Evolutionary conservation across 2,888 invertebrate genomes (phyloP), one percentile per base, ranked within the genome.

Genomic region (Callinectes sapidus): DNA sequence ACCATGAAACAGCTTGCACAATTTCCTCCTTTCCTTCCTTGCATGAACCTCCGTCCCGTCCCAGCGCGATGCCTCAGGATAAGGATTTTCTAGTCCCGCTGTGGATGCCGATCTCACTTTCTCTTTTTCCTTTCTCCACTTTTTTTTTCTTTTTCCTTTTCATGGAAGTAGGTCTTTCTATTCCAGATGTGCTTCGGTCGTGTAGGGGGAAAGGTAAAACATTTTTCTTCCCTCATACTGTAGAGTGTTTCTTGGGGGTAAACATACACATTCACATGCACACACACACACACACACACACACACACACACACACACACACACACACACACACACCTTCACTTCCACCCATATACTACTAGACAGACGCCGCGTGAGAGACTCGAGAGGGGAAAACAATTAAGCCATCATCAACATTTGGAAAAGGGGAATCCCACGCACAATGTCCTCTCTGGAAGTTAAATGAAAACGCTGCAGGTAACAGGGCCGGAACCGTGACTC

Each of bases 221-320:
- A 3, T 13, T 61, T 61, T 14, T 23, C 61, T 23, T 61, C 18
- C 6, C 61, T 61, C 23, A 61, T 23, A 48, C 23, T 61, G 61
- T 6, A 23, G 61, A 61, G 61, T 61, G 5, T 2, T 61, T 23
- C 61, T 61, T 61, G 61, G 23, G 61, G 23, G 61, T 23, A 61
- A 61, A 61, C 61, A 55, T n/a, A 71, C n/a, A 71, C 66, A n/a
- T 3, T 6, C n/a, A 71, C 66, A 71, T 14, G 18, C 28, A 35
- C 35, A 85, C 35, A 85, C 85, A 85, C 35, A 85, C 85, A 85
- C 35, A 85, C 85, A 85, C 35, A 85, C 85, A 85, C 85, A 85
- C 85, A 85, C 85, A 85, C 85, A 85, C 85, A 85, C 35, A 85
- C 39, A 85, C 39, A 85, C 39, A 85, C 39, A 85, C 18, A 85